Percentiles rank a stretch among this genome's conserved stretches.
Conservation (phyloP, 1,140 invertebrate species). For the Megalonaias nervosa region DNA sequence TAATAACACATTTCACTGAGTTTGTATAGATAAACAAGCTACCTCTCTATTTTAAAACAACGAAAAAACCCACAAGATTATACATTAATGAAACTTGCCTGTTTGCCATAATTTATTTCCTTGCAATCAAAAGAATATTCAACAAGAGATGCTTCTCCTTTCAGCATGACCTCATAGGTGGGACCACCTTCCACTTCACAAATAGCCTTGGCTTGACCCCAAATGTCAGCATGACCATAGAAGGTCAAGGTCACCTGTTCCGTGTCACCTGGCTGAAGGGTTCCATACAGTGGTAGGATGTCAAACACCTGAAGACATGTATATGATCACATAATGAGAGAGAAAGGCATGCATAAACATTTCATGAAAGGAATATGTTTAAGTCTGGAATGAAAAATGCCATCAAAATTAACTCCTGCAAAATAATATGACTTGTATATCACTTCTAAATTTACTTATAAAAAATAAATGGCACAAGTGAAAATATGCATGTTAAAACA, state of each 20-base stretch:
- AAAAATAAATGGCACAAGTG: too few relatives aligned
- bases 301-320: slow-evolving; percentile 68
- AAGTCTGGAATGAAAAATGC: too few relatives aligned
- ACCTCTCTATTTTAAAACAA: too few relatives aligned
- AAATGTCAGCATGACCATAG: slow-evolving; percentile 70
- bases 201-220: slow-evolving; percentile 66
- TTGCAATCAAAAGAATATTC: slow-evolving; percentile 68
- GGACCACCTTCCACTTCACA: slow-evolving; percentile 71
- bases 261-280: slow-evolving; percentile 68
- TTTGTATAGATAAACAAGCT: too few relatives aligned
- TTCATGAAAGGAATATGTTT: too few relatives aligned
- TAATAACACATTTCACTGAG: too few relatives aligned
- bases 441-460: too few relatives aligned
- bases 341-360: too few relatives aligned
- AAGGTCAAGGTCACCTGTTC: slow-evolving; percentile 71
- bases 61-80: neutral
- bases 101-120: slow-evolving; percentile 69
- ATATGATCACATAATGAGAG: neutral
- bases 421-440: too few relatives aligned
- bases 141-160: slow-evolving; percentile 68
- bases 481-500: too few relatives aligned
- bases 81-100: slow-evolving; percentile 47
- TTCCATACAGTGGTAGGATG: slow-evolving; percentile 70
- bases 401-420: too few relatives aligned
- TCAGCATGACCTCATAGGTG: slow-evolving; percentile 66